Conservation (phyloP, 1,140 invertebrate genomes). For the Aphidius gifuensis region DNA sequence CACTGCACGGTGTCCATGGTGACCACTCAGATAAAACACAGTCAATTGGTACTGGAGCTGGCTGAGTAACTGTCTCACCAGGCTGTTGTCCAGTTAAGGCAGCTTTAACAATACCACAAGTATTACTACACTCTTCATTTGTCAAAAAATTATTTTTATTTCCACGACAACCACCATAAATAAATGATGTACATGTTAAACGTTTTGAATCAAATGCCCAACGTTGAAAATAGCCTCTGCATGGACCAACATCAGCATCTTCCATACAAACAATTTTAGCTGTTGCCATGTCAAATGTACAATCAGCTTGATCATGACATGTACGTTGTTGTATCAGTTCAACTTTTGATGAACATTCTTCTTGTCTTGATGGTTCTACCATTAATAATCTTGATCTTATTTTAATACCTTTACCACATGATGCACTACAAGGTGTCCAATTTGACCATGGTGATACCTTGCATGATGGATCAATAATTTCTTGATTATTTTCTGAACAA, state of each 20-base stretch:
- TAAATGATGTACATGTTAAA: slow-evolving; percentile 76
- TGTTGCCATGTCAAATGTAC: slow-evolving; percentile 67
- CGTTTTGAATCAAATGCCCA: slow-evolving; percentile 77
- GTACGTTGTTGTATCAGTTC: slow-evolving; percentile 65
- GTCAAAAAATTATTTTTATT: slow-evolving; percentile 85
- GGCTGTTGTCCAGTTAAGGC: slow-evolving; percentile 26
- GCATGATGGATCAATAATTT: slow-evolving; percentile 61
- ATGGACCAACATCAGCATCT: slow-evolving; percentile 71
- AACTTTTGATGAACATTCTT: slow-evolving; percentile 60
- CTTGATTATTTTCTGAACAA: slow-evolving; percentile 58
- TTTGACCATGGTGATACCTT: slow-evolving; percentile 66
- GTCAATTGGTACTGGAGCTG: slow-evolving; percentile 39
- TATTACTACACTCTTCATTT: slow-evolving; percentile 70
- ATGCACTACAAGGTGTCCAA: slow-evolving; percentile 72
- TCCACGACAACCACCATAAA: slow-evolving; percentile 86
- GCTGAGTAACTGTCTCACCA: background rate
- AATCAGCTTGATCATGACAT: slow-evolving; percentile 65
- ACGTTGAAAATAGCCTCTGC: slow-evolving; percentile 75
- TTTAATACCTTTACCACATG: slow-evolving; percentile 68
- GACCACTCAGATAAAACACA: slow-evolving; percentile 74
- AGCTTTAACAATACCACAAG: slow-evolving; percentile 60
- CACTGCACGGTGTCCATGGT: slow-evolving; percentile 72
- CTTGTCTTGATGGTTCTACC: slow-evolving; percentile 59
- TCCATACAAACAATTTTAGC: slow-evolving; percentile 81
- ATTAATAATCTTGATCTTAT: slow-evolving; percentile 69